Evolutionary conservation across 1,140 invertebrate species (phyloP).

Genomic region (Stegodyphus mimosarum): DNA sequence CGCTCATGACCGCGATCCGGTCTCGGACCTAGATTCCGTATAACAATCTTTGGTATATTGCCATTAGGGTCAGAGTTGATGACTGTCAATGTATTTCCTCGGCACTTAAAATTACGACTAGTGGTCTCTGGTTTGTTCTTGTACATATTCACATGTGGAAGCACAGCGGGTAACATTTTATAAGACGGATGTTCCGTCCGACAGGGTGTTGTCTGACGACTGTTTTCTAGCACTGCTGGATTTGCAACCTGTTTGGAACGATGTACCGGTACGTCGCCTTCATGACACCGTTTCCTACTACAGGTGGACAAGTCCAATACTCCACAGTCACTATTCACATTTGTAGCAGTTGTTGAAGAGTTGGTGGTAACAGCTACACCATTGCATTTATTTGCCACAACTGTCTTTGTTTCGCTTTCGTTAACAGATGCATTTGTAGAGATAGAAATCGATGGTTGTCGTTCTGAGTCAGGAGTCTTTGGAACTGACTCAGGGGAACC

Average conservation of each 20-base stretch:
- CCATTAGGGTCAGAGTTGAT: conserved; percentile 51
- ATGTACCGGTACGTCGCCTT: conserved; percentile 3
- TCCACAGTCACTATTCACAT: conserved; percentile 13
- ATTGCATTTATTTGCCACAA: conserved; percentile 4
- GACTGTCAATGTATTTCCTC: conserved; percentile 43
- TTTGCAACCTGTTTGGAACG: conserved; percentile 54
- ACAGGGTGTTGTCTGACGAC: conserved; percentile 22
- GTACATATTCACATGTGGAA: conserved; percentile 36
- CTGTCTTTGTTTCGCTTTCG: conserved; percentile 1
- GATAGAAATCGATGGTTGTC: background rate
- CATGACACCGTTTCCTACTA: conserved; percentile 22
- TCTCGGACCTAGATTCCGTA: conserved; percentile 54
- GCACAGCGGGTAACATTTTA: conserved; percentile 5
- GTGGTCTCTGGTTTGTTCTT: conserved; percentile 24
- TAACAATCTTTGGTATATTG: conserved; percentile 56
- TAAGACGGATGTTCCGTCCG: conserved; percentile 26
- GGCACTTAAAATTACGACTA: conserved; percentile 38
- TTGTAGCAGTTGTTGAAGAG: background rate
- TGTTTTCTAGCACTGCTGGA: conserved; percentile 58
- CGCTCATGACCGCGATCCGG: conserved; percentile 17
- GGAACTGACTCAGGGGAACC: conserved; percentile 48
- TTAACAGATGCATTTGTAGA: background rate
- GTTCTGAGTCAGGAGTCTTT: conserved; percentile 42
- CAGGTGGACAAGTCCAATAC: conserved; percentile 39
- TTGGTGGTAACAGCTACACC: background rate